Base-by-base conservation (phyloP, 1,140 invertebrate species). In the Pogonognathellus flavescens region DNA sequence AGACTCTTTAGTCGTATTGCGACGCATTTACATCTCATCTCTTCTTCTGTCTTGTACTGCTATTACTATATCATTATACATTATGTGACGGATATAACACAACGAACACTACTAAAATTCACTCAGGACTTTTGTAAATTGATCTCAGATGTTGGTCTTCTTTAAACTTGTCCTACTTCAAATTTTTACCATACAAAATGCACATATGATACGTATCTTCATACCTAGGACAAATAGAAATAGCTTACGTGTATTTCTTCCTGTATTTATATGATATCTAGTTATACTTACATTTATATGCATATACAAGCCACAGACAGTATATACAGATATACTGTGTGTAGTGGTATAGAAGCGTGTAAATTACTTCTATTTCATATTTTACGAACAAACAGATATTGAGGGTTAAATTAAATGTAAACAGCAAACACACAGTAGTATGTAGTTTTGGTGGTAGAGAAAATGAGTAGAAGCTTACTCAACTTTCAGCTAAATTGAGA, bases 41-140 rank as follows among this genome's bases (percentile, higher is more conserved):
- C 53, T 57, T 57, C 53, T n/a, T 57, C 53, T 57, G 53, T 20
- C 22, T 66, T 31, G 14, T 25, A 66, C 1, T 66, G 25, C 13
- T 13, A 10, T 16, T 55, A 55, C 53, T 55, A 66, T 66, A 5
- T 66, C 62, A 25, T 16, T 55, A 41, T 41, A 41, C 53, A 55
- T 55, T 55, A 11, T 14, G 5, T 11, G 22, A 25, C 62, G 9
- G 25, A 66, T 25, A 60, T 10, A 66, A 66, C 59, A 60, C 31
- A 41, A 41, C 2, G 59, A 60, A 20, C 59, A 60, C 59, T 60
- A 60, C 62, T 25, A 66, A 66, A 66, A 25, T 66, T 66, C 22
- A 66, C 62, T 66, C 25, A 25, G 25, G 22, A 66, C 10, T 14
- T 66, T 13, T 66, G 62, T 66, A 66, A 66, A 66, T 25, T 66